These are phyloP conservation scores for Sander vitreus DNA, from an alignment of 2,113 vertebrate genomes.

Conservation along the genomic window DNA sequence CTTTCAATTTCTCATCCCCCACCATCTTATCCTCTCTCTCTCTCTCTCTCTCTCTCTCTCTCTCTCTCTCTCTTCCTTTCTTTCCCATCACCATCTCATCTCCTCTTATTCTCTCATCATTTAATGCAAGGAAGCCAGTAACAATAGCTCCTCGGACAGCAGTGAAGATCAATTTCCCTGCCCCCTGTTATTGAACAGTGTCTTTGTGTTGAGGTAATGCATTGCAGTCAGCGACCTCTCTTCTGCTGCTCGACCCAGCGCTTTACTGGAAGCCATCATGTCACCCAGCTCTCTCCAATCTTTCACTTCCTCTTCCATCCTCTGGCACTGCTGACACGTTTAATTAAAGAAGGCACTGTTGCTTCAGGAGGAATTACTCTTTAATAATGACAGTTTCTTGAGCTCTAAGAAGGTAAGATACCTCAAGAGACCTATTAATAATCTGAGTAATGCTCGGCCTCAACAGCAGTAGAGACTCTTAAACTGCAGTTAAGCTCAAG, in stretches of 20 bases:
- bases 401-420: slow-evolving; percentile 32
- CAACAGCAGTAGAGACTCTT: slow-evolving; percentile 29
- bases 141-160: slow-evolving; percentile 51
- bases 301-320: slow-evolving; percentile 21
- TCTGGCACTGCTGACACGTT: slow-evolving; percentile 40
- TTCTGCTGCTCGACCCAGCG: neutral
- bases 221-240: slow-evolving; percentile 41
- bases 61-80: neutral
- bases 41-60: too few species aligned
- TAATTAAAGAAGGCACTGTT: slow-evolving; percentile 52
- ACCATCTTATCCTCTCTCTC: neutral
- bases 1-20: neutral
- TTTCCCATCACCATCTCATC: slow-evolving; percentile 28
- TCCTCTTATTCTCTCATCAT: slow-evolving; percentile 47
- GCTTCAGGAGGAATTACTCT: slow-evolving; percentile 47
- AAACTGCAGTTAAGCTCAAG: slow-evolving; percentile 33
- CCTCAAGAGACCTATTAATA: slow-evolving; percentile 47
- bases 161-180: slow-evolving; percentile 63
- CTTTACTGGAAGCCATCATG: slow-evolving; percentile 30
- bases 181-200: slow-evolving; percentile 48
- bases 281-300: slow-evolving; percentile 5
- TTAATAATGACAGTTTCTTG: slow-evolving; percentile 50
- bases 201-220: slow-evolving; percentile 63
- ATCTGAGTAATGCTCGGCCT: slow-evolving; percentile 27
- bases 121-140: slow-evolving; percentile 45